Conservation (phyloP, 1,140 invertebrate genomes). For the Pseudomyrmex sp. region DNA sequence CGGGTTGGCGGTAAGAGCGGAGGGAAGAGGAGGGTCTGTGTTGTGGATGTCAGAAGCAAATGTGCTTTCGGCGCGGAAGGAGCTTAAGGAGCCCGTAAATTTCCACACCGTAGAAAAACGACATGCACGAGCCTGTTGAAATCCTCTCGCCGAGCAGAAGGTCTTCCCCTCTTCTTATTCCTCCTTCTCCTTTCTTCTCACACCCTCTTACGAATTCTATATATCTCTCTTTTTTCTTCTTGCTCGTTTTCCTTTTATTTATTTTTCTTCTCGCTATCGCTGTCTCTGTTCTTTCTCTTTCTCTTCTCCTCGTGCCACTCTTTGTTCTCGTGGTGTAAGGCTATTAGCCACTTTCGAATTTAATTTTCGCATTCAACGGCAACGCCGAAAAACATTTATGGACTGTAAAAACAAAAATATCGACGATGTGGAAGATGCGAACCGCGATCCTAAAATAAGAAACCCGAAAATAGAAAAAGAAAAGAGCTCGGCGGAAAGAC, state of each 20-base stretch:
- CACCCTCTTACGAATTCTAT: constrained; percentile 27
- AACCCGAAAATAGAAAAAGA: not conserved
- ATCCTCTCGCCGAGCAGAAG: constrained; percentile 59
- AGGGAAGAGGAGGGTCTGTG: not conserved
- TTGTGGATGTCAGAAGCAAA: constrained; percentile 61
- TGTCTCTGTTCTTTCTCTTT: not conserved
- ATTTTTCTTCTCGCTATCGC: constrained; percentile 15
- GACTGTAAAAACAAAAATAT: constrained; percentile 42
- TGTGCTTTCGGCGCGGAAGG: constrained; percentile 58
- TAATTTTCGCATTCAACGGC: constrained; percentile 57
- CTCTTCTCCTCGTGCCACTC: not conserved
- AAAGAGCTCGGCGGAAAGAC: not conserved
- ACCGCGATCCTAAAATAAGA: constrained; percentile 15
- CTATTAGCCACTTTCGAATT: constrained; percentile 64
- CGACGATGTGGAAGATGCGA: constrained; percentile 14
- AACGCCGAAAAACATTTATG: constrained; percentile 38
- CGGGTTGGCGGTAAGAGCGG: not conserved
- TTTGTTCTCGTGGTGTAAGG: constrained; percentile 26
- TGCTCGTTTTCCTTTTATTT: constrained; percentile 28
- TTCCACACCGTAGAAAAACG: constrained; percentile 56
- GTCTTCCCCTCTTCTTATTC: not conserved
- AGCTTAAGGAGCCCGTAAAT: constrained; percentile 62
- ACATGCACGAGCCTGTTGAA: constrained; percentile 61
- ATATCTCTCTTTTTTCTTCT: constrained; percentile 20
- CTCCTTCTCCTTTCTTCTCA: not conserved